Evolutionary conservation across 2,888 invertebrate genomes (phyloP).

Genomic region (Papilio gigon): DNA sequence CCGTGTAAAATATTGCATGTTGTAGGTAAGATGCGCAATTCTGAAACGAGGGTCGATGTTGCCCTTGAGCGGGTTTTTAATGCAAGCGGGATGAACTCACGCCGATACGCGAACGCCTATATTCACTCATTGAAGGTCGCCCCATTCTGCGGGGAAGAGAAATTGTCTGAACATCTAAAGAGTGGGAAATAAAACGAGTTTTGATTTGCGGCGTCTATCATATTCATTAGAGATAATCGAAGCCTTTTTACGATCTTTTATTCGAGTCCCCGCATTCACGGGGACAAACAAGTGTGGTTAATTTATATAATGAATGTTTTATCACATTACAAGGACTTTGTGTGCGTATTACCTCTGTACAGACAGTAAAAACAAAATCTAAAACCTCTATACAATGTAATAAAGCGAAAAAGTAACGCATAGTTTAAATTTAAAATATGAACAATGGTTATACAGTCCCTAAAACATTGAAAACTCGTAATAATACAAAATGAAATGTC

Average conservation of each 20-base stretch:
- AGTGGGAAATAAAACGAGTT: conserved; percentile 39
- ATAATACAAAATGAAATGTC: too few species aligned
- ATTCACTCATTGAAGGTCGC: conserved; percentile 44
- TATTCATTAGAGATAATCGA: conserved; percentile 39
- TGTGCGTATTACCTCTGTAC: background rate
- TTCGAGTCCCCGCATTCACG: conserved; percentile 18
- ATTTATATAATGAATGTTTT: conserved; percentile 21
- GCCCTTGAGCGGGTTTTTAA: conserved; percentile 69
- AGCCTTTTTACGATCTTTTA: conserved; percentile 28
- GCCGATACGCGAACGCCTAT: conserved; percentile 34
- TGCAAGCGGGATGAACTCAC: conserved; percentile 49
- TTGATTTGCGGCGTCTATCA: conserved; percentile 36
- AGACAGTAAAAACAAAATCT: background rate
- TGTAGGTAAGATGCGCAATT: conserved; percentile 61
- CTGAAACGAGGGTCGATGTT: conserved; percentile 64
- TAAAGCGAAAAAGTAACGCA: too few species aligned
- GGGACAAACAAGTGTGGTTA: conserved; percentile 16
- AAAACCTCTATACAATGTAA: background rate
- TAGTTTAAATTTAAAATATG: too few species aligned
- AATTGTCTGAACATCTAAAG: conserved; percentile 34
- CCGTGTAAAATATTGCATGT: conserved; percentile 67
- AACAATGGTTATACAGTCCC: too few species aligned
- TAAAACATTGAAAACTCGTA: too few species aligned
- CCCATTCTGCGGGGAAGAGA: conserved; percentile 35
- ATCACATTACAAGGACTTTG: conserved; percentile 12